These are phyloP conservation scores for Copidosoma aretas DNA, from an alignment of 2,888 invertebrate species.

Conservation along the genomic window DNA sequence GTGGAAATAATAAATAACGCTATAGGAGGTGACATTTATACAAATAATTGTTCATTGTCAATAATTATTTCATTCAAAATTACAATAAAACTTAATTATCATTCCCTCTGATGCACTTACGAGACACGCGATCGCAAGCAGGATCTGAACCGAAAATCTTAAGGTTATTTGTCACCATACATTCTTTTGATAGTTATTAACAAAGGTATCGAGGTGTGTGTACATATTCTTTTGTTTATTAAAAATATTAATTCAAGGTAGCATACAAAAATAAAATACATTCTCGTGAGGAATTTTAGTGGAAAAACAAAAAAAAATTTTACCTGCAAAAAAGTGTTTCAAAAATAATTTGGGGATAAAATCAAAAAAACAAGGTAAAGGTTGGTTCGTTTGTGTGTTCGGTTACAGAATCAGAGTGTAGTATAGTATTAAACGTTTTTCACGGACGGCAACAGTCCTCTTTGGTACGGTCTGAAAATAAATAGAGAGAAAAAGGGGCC, in stretches of 20 bases:
- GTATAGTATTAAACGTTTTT: conserved; percentile 8
- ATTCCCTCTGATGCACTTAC: conserved; percentile 40
- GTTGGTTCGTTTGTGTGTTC: background rate
- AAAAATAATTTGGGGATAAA: conserved; percentile 15
- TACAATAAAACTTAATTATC: conserved; percentile 50
- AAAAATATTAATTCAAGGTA: background rate
- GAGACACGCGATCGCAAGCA: conserved; percentile 11
- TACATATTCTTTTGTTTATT: background rate
- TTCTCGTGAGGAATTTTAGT: background rate
- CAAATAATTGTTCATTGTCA: conserved; percentile 42
- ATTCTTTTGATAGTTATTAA: conserved; percentile 14
- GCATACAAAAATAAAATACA: conserved; percentile 15
- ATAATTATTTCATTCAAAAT: conserved; percentile 47
- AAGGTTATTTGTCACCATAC: conserved; percentile 7
- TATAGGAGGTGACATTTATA: conserved; percentile 40
- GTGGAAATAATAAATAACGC: conserved; percentile 39
- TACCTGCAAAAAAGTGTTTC: conserved; percentile 7
- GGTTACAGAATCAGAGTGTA: conserved; percentile 9
- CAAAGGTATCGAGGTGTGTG: background rate
- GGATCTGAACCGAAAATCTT: conserved; percentile 14
- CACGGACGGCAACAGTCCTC: conserved; percentile 27
- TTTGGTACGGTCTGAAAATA: conserved; percentile 12
- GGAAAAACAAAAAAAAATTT: background rate
- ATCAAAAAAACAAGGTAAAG: conserved; percentile 22
- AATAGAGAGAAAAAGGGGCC: background rate